phyloP scores from a whole-genome alignment of 2,113 vertebrate species.

The Sarotherodon lohbergeri region DNA sequence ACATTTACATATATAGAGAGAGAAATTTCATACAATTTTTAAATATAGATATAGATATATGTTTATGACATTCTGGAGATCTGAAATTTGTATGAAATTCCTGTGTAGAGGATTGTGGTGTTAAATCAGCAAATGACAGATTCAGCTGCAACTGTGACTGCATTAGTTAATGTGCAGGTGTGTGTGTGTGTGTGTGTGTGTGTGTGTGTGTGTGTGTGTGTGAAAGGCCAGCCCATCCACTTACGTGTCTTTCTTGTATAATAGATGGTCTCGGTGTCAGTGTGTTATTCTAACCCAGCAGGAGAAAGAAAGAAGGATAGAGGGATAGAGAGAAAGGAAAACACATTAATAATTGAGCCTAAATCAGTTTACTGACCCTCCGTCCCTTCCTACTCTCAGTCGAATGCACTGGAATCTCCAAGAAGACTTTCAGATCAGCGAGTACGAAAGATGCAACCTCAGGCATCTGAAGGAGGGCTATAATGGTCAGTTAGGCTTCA shows the following conservation, averaged over 20 bases:
- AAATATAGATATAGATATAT: not conserved
- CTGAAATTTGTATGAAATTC: not conserved
- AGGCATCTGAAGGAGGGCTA: not conserved
- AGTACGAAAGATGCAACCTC: not conserved
- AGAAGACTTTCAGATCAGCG: not conserved
- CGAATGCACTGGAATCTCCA: constrained; percentile 36
- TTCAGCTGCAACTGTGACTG: not conserved
- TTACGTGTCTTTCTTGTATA: constrained; percentile 30
- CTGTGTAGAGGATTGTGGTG: not conserved
- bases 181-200: not conserved
- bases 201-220: not conserved
- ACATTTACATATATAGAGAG: not conserved
- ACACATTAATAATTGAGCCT: constrained; percentile 62
- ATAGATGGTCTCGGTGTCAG: constrained; percentile 54
- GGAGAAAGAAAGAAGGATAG: constrained; percentile 29
- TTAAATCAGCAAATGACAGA: not conserved
- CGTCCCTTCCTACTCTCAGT: constrained; percentile 53
- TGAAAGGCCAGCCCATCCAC: constrained; percentile 26
- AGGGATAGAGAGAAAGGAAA: constrained; percentile 51
- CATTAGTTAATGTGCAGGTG: not conserved
- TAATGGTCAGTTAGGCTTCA: not conserved
- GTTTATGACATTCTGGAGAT: not conserved
- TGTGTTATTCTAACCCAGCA: constrained; percentile 56
- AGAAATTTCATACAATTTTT: not conserved
- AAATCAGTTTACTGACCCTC: constrained; percentile 65